These are phyloP conservation scores for Sarcophaga caerulescens DNA, from an alignment of 2,888 invertebrate genomes.

Conservation along the genomic window DNA sequence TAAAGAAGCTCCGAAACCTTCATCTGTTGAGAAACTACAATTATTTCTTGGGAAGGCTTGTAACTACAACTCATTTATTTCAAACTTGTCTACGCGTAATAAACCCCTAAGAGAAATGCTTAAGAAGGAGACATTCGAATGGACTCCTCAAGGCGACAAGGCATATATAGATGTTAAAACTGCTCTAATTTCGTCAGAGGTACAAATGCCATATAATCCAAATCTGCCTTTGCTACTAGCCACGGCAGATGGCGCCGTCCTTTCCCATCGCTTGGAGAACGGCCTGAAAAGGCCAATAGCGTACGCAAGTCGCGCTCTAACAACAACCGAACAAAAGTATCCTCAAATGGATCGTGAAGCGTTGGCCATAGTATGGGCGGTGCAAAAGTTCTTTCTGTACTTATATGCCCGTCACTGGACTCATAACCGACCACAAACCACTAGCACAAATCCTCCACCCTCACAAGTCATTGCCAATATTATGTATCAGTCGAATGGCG, in stretches of 20 bases:
- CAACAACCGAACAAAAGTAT: constrained; percentile 10
- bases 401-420: constrained; percentile 17
- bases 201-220: constrained; percentile 40
- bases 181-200: constrained; percentile 8
- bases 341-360: no score
- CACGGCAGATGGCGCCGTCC: constrained; percentile 35
- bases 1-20: constrained; percentile 8
- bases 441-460: constrained; percentile 46
- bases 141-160: neutral
- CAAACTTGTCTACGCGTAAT: constrained; percentile 29
- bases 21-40: constrained; percentile 21
- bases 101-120: constrained; percentile 28
- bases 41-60: constrained; percentile 45
- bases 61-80: constrained; percentile 36
- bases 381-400: constrained; percentile 27
- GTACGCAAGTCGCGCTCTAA: neutral
- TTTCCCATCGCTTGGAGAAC: constrained; percentile 21
- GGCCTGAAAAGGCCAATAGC: constrained; percentile 12
- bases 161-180: neutral
- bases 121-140: neutral
- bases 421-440: constrained; percentile 38
- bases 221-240: constrained; percentile 19
- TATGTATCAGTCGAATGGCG: constrained; percentile 11
- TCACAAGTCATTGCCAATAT: constrained; percentile 5
- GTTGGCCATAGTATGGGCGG: no score